Base-by-base conservation (phyloP, 2,113 vertebrate species). In the Eptesicus fuscus region DNA sequence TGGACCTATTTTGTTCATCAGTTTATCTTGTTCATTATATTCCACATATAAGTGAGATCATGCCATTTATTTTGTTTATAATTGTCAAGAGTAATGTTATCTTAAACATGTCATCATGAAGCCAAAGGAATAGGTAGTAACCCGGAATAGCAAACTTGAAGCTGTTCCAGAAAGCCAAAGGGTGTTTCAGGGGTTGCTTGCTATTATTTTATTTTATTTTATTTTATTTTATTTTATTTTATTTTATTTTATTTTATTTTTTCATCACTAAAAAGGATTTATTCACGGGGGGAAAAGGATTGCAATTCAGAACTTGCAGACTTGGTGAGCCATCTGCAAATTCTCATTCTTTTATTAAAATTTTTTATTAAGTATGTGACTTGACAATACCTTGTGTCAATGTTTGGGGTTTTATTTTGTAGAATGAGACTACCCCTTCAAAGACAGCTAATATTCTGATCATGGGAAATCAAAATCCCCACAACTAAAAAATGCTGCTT, bases 331-430 rank as follows among this genome's bases (percentile, higher is more conserved):
- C 47, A 49, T 13, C 13, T 49, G 47, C 49, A 49, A 17, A 49
- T 49, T 49, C 49, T 49, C 53, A 22, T 56, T 56, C 18, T 22
- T 56, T 20, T 56, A 56, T 56, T 23, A 42, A 85, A 83, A 23
- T 73, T 65, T 44, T 70, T 71, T 71, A 59, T 84, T 61, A 77
- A 61, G 51, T 49, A 88, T 22, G 44, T 63, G 77, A 84, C 37
- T 84, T 56, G 49, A 49, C 7, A 18, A 79, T 37, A 73, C 35
- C 37, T 86, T 71, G 17, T 83, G 63, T 49, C 77, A 92, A 67
- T 78, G 22, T 61, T 71, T 93, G 32, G 17, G 7, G 16, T 90
- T 96, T 85, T 59, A 40, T 65, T 88, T 93, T 92, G 74, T 88
- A 37, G 20, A 63, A 22, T 56, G 76, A 35, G 10, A 53, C 56